phyloP scores from a whole-genome alignment of 2,797 vertebrate species.

The Lemur catta region DNA sequence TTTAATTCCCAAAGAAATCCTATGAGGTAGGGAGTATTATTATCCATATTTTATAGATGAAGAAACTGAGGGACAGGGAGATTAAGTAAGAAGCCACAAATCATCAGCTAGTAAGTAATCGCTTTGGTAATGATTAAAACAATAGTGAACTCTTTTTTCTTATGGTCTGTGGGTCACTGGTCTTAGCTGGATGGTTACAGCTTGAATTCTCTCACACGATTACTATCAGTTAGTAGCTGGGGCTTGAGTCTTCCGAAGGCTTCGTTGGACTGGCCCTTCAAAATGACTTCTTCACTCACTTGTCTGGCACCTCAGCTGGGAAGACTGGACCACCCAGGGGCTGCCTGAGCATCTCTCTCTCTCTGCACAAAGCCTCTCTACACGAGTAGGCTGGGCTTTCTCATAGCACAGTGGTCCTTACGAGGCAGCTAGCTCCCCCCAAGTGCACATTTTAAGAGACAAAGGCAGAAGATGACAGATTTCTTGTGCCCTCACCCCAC shows the following conservation, averaged over 20 bases:
- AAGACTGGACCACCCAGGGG: background rate
- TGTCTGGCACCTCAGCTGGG: background rate
- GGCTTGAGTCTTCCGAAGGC: background rate
- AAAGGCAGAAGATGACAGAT: background rate
- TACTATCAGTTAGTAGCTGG: background rate
- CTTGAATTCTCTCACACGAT: background rate
- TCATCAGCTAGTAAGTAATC: background rate
- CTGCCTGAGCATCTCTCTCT: background rate
- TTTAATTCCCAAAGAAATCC: background rate
- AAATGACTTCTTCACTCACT: background rate
- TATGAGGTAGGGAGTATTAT: background rate
- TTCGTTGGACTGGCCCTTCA: background rate
- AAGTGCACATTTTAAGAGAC: background rate
- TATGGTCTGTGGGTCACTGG: background rate
- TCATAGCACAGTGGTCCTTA: background rate
- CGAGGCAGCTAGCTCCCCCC: background rate
- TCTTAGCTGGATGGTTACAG: background rate
- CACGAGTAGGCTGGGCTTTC: background rate
- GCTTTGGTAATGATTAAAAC: background rate
- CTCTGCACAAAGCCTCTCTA: background rate
- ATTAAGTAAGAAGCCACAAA: background rate
- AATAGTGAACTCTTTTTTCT: background rate
- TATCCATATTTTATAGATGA: slow-evolving; percentile 2
- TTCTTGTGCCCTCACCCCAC: background rate
- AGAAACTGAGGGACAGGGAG: background rate